These are phyloP conservation scores for Isichthys henryi DNA, from an alignment of 2,113 vertebrate species.

Conservation along the genomic window DNA sequence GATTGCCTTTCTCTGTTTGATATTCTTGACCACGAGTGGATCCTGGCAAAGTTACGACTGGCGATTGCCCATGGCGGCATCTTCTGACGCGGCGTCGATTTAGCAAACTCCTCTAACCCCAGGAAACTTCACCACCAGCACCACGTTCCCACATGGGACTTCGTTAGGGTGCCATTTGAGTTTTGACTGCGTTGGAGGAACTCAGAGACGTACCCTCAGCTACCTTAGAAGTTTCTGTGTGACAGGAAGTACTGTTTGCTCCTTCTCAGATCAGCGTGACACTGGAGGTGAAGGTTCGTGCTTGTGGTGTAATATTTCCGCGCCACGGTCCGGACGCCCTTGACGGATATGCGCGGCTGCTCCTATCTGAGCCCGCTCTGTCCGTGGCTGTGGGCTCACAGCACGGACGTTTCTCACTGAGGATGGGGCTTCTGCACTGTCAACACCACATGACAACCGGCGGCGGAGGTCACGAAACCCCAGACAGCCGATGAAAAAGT, in stretches of 20 bases:
- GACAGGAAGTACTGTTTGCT: neutral
- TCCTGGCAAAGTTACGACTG: neutral
- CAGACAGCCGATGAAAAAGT: conserved; percentile 36
- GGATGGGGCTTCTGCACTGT: conserved; percentile 24
- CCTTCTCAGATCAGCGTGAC: neutral
- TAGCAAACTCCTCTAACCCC: neutral
- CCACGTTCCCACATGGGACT: neutral
- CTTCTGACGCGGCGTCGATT: neutral
- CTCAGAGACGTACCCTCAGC: neutral
- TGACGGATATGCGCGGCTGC: neutral
- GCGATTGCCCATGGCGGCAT: neutral
- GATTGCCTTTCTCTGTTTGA: neutral
- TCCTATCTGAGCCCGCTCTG: neutral
- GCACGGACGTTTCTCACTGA: conserved; percentile 21
- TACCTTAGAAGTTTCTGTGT: neutral
- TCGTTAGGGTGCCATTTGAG: neutral
- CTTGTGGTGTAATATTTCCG: neutral
- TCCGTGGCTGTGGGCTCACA: neutral
- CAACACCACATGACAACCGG: conserved; percentile 48
- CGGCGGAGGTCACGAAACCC: conserved; percentile 36
- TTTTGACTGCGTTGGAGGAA: neutral
- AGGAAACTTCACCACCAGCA: neutral
- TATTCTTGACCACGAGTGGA: neutral
- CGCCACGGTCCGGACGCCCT: neutral
- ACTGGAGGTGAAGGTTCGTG: neutral